phyloP scores from a whole-genome alignment of 2,888 invertebrate species.

The Caenorhabditis macrosperma region DNA sequence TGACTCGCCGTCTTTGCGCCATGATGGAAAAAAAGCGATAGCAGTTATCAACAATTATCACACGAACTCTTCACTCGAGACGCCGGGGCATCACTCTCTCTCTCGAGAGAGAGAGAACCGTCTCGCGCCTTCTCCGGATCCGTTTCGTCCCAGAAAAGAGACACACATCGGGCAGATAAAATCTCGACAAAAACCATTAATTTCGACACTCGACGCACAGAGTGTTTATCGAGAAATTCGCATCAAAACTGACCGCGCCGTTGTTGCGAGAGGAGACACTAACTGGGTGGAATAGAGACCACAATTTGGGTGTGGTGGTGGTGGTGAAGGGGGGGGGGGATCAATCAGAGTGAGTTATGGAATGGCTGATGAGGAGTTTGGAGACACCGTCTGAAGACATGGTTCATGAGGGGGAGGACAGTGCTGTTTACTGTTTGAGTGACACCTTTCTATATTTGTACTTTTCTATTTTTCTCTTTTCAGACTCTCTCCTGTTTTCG shows the following conservation, averaged over 20 bases:
- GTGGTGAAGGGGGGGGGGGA: constrained; percentile 1
- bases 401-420: not conserved
- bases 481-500: too few species aligned
- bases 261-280: too few species aligned
- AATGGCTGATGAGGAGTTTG: not conserved
- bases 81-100: constrained; percentile 27
- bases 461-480: too few species aligned
- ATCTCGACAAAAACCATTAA: constrained; percentile 56
- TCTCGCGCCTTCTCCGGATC: constrained; percentile 11
- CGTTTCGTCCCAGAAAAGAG: constrained; percentile 12
- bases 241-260: constrained; percentile 24
- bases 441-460: too few species aligned
- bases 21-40: constrained; percentile 30
- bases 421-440: not conserved
- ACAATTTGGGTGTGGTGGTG: constrained; percentile 15
- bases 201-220: constrained; percentile 43
- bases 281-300: not conserved
- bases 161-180: constrained; percentile 36
- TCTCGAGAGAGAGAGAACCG: constrained; percentile 14
- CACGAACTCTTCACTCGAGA: constrained; percentile 29
- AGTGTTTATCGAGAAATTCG: constrained; percentile 50
- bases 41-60: constrained; percentile 40
- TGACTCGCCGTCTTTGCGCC: constrained; percentile 7
- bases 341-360: constrained; percentile 36
- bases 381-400: not conserved